Base-by-base conservation (phyloP, 2,888 invertebrate genomes). In the Polia nebulosa region DNA sequence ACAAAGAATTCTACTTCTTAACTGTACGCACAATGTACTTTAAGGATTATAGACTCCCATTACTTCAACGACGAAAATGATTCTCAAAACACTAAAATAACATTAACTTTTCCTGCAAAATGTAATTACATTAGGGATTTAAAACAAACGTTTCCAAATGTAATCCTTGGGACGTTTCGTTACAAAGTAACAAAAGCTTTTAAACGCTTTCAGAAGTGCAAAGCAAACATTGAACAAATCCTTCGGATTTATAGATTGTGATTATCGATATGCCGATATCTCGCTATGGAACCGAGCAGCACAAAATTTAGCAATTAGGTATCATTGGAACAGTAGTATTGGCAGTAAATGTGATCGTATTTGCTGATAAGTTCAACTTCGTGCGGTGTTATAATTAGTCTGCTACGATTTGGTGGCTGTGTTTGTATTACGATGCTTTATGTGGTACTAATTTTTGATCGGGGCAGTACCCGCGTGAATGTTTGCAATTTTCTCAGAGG, bases 261-360 rank as follows among this genome's bases (percentile, higher is more conserved):
- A 77, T 76, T 69, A 76, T 45, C 55, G 55, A 61, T 79, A 62
- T 34, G 70, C 17, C 51, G 63, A 64, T 74, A 79, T 68, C 78
- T 55, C 69, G 62, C n/a, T 67, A 60, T 67, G 60, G 59, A 52
- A 59, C 61, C 55, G 49, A 51, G 44, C 25, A 47, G 53, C 53
- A 65, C 66, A 65, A 81, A 80, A 80, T 76, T 80, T 80, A 39
- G 81, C 62, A 76, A 76, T 76, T 80, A 80, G 60, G 34, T 75
- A 62, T 75, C 53, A 73, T 78, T 73, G 61, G 32, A 63, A 76
- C 58, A 67, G 51, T 62, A 47, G 36, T 39, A 69, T 76, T 68
- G 76, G 80, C 61, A 60, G 80, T 41, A 32, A 67, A 68, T 67
- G 61, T 39, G 80, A 80, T 80, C 32, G 62, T 57, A 71, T 71